A percentile compares a stretch with the other conserved stretches of the same genome.
These are phyloP conservation scores for Penaeus vannamei DNA, from an alignment of 1,140 invertebrate species.

Conservation along the genomic window DNA sequence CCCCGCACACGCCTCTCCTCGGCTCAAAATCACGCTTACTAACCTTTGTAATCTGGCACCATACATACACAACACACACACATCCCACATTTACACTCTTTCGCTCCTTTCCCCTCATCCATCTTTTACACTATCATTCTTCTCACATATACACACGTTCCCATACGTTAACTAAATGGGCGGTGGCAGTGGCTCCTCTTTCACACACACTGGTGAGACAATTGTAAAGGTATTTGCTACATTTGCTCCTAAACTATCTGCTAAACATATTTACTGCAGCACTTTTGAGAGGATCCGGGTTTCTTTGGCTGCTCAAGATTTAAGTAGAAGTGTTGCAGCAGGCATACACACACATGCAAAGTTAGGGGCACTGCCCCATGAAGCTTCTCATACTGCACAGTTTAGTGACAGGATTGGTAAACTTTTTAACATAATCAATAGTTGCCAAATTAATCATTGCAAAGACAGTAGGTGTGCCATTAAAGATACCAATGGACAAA, in stretches of 20 bases:
- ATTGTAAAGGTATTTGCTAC: too few relatives aligned
- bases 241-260: slow-evolving; percentile 10
- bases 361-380: slow-evolving; percentile 14
- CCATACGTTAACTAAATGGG: too few relatives aligned
- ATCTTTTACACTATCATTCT: too few relatives aligned
- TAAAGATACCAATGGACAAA: background rate
- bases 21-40: too few relatives aligned
- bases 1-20: too few relatives aligned
- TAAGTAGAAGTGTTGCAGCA: slow-evolving; percentile 20
- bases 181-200: too few relatives aligned
- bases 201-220: too few relatives aligned
- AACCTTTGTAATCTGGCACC: too few relatives aligned
- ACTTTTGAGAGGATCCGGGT: slow-evolving; percentile 36
- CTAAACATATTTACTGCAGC: slow-evolving; percentile 27
- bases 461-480: slow-evolving; percentile 16
- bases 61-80: too few relatives aligned
- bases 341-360: slow-evolving; percentile 28
- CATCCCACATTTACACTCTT: too few relatives aligned
- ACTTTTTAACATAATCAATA: slow-evolving; percentile 34
- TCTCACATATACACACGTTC: too few relatives aligned
- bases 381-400: slow-evolving; percentile 25
- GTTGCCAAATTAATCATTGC: slow-evolving; percentile 17
- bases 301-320: slow-evolving; percentile 6
- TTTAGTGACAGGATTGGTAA: slow-evolving; percentile 31
- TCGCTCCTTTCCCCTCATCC: too few relatives aligned